Evolutionary conservation across 2,113 vertebrate genomes (phyloP).

Genomic region (Oxyura jamaicensis): DNA sequence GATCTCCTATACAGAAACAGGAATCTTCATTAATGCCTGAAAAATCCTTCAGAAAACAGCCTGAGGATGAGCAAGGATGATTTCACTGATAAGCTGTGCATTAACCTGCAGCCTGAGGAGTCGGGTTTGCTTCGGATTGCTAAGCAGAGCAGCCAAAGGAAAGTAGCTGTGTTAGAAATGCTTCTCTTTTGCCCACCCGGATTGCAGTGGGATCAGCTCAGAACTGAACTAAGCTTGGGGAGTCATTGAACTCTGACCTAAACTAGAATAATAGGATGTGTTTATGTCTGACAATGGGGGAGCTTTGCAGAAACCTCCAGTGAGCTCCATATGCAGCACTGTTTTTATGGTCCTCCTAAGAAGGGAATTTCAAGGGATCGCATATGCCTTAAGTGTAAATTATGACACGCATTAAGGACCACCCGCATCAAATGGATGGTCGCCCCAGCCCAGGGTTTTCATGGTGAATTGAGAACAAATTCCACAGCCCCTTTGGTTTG

Average conservation of each 20-base stretch:
- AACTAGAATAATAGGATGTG: conserved; percentile 64
- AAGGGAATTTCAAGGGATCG: conserved; percentile 56
- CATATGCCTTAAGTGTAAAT: conserved; percentile 64
- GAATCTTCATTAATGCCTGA: neutral
- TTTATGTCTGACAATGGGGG: conserved; percentile 60
- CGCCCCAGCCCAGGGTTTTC: conserved; percentile 34
- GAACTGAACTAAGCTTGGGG: conserved; percentile 55
- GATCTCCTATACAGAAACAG: neutral
- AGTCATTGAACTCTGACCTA: conserved; percentile 63
- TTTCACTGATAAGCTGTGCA: neutral
- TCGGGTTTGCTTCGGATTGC: neutral
- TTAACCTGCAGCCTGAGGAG: neutral
- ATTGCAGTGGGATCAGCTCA: conserved; percentile 34
- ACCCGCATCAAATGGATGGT: conserved; percentile 54
- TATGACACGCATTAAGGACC: conserved; percentile 67
- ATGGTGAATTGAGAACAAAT: conserved; percentile 66
- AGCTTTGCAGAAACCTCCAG: conserved; percentile 59
- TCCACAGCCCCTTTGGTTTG: conserved; percentile 35
- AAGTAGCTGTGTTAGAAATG: neutral
- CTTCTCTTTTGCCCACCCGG: conserved; percentile 41
- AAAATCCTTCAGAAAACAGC: conserved; percentile 34
- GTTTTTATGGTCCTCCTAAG: conserved; percentile 61
- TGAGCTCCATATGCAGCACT: conserved; percentile 28
- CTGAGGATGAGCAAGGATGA: neutral
- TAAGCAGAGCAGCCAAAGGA: fast-evolving